These are phyloP conservation scores for Clanis bilineata DNA, from an alignment of 2,888 invertebrate species.

Conservation along the genomic window DNA sequence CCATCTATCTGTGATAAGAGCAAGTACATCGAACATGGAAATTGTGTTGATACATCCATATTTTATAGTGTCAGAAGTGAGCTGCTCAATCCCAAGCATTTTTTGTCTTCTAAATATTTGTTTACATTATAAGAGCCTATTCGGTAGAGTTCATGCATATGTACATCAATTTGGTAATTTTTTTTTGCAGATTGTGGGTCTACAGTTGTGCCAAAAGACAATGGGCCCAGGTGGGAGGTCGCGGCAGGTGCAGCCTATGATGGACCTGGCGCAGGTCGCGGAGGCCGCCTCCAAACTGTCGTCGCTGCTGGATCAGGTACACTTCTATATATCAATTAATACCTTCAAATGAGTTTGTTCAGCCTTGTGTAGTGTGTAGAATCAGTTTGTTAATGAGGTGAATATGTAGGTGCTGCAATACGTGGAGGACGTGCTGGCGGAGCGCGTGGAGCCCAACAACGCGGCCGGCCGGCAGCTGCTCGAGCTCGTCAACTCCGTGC, in stretches of 20 bases:
- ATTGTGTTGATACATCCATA: too few species aligned
- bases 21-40: too few species aligned
- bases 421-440: slow-evolving; percentile 95
- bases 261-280: slow-evolving; percentile 88
- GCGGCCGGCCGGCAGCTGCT: slow-evolving; percentile 95
- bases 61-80: too few species aligned
- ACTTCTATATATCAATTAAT: not conserved
- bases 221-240: slow-evolving; percentile 81
- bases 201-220: slow-evolving; percentile 93
- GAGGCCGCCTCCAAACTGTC: slow-evolving; percentile 92
- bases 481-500: slow-evolving; percentile 94
- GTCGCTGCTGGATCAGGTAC: slow-evolving; percentile 86
- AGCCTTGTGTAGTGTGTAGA: too few species aligned
- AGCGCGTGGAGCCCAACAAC: slow-evolving; percentile 89
- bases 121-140: too few species aligned
- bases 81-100: too few species aligned
- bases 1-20: too few species aligned
- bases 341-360: too few species aligned
- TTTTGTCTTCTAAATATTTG: too few species aligned
- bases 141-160: too few species aligned
- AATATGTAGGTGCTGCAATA: slow-evolving; percentile 85
- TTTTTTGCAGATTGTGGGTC: slow-evolving; percentile 82
- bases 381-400: too few species aligned
- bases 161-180: not conserved
- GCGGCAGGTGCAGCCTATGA: slow-evolving; percentile 85